A percentile compares a stretch with the other conserved stretches of the same genome.
Evolutionary conservation across 2,888 invertebrate species (phyloP).

Genomic region (Dioctria rufipes): DNA sequence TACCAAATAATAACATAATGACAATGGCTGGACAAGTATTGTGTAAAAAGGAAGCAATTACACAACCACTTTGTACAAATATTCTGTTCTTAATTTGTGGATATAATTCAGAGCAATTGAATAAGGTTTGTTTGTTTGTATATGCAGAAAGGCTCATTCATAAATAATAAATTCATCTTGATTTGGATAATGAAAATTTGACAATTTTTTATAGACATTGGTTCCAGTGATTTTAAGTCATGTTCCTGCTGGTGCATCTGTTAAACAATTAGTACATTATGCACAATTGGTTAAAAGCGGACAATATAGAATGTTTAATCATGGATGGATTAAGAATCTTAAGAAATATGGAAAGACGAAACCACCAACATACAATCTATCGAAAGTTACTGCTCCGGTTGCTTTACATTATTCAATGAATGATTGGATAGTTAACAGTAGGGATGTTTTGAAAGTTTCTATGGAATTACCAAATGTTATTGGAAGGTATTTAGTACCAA

Average conservation of each 20-base stretch:
- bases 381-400: constrained; percentile 69
- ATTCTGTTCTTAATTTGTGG: constrained; percentile 77
- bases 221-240: constrained; percentile 76
- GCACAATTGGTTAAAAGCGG: constrained; percentile 68
- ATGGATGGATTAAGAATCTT: constrained; percentile 70
- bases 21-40: constrained; percentile 70
- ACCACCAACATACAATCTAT: constrained; percentile 72
- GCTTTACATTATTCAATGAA: constrained; percentile 72
- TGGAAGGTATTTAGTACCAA: constrained; percentile 69
- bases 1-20: constrained; percentile 73
- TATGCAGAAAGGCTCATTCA: too few relatives aligned
- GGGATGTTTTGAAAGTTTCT: constrained; percentile 70
- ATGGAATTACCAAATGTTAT: constrained; percentile 71
- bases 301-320: constrained; percentile 71
- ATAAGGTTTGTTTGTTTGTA: constrained; percentile 71
- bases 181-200: neutral
- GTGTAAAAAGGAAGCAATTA: constrained; percentile 72
- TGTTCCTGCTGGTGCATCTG: constrained; percentile 74
- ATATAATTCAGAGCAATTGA: constrained; percentile 74
- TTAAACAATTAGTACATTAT: constrained; percentile 73
- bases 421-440: constrained; percentile 73
- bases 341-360: constrained; percentile 69
- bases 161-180: neutral
- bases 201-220: constrained; percentile 67
- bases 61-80: constrained; percentile 75